These are phyloP conservation scores for Oxygymnocypris stewartii DNA, from an alignment of 2,113 vertebrate genomes.

Conservation along the genomic window DNA sequence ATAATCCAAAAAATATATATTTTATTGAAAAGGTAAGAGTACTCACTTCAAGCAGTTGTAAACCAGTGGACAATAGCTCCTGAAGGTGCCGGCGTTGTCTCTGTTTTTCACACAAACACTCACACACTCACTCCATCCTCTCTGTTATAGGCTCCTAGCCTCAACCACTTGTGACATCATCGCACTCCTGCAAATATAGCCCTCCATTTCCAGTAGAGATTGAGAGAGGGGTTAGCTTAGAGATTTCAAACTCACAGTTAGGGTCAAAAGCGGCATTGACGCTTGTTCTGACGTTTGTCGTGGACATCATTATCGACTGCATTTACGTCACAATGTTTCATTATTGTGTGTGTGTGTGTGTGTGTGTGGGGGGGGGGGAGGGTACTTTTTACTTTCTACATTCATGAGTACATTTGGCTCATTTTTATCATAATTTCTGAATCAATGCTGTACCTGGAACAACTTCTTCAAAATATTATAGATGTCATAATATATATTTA, in stretches of 20 bases:
- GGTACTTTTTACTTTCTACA: neutral
- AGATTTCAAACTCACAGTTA: constrained; percentile 41
- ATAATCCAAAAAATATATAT: neutral
- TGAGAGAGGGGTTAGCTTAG: constrained; percentile 35
- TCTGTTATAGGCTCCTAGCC: constrained; percentile 73
- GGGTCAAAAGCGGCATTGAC: constrained; percentile 49
- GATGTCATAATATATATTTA: neutral
- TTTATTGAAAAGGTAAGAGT: neutral
- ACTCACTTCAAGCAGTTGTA: constrained; percentile 64
- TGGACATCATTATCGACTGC: constrained; percentile 57
- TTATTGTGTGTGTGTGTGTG: too few relatives aligned
- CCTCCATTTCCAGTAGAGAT: constrained; percentile 60
- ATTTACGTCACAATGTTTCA: neutral
- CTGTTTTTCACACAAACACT: constrained; percentile 63
- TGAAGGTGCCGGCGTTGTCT: constrained; percentile 59
- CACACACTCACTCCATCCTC: constrained; percentile 53
- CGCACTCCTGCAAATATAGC: constrained; percentile 78
- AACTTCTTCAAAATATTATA: neutral
- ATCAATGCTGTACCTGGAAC: neutral
- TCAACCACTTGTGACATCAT: constrained; percentile 78
- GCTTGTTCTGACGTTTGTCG: constrained; percentile 63
- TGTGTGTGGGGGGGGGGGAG: too few relatives aligned
- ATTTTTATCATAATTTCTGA: neutral
- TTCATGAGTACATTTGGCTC: neutral
- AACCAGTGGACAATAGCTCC: constrained; percentile 57